Conservation (phyloP, 1,140 invertebrate species). For the Xylocopa sonorina region DNA sequence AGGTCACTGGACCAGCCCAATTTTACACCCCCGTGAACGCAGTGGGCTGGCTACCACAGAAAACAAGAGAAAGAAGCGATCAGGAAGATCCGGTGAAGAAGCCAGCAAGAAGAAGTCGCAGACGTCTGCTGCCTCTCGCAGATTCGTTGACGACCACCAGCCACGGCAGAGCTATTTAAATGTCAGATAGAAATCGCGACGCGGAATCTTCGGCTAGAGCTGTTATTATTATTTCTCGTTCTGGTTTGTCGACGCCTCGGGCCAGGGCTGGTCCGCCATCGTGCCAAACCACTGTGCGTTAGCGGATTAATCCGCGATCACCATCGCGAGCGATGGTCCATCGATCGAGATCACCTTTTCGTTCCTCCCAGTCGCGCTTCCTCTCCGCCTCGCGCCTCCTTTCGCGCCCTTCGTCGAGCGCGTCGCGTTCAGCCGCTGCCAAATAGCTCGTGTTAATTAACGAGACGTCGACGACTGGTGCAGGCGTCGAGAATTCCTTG, state of each 20-base stretch:
- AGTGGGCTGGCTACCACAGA: too few relatives aligned
- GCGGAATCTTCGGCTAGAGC: slow-evolving; percentile 53
- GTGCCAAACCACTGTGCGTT: slow-evolving; percentile 32
- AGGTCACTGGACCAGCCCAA: too few relatives aligned
- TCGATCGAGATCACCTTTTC: slow-evolving; percentile 41
- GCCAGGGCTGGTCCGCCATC: slow-evolving; percentile 35
- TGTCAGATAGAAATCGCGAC: slow-evolving; percentile 58
- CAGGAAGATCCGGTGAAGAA: too few relatives aligned
- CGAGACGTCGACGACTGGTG: too few relatives aligned
- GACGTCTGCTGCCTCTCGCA: background rate
- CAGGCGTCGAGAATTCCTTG: too few relatives aligned
- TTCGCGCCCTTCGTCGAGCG: slow-evolving; percentile 24
- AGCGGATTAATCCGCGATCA: slow-evolving; percentile 59
- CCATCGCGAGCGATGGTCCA: background rate
- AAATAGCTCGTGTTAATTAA: too few relatives aligned
- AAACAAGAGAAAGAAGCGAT: too few relatives aligned
- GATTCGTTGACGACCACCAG: background rate
- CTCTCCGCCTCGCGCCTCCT: too few relatives aligned
- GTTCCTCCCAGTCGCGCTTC: background rate
- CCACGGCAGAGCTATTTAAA: slow-evolving; percentile 58
- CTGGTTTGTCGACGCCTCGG: slow-evolving; percentile 35
- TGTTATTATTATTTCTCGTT: slow-evolving; percentile 65
- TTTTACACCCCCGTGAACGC: too few relatives aligned
- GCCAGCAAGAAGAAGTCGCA: background rate
- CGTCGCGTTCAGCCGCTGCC: slow-evolving; percentile 27